Conservation (phyloP, 2,888 invertebrate genomes). For the Girardia tigrina region DNA sequence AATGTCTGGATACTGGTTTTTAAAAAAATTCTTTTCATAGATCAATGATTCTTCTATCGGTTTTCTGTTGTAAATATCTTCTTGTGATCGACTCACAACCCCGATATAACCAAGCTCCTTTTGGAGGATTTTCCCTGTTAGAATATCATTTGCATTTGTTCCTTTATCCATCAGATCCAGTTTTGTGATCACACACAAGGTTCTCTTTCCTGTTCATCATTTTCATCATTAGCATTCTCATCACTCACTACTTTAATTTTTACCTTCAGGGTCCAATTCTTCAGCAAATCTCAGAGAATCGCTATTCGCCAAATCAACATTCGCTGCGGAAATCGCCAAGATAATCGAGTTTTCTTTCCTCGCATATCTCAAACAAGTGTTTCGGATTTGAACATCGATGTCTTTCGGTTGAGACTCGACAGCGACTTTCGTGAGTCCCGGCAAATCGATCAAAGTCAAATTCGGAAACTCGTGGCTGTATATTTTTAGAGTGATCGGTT, state of each 20-base stretch:
- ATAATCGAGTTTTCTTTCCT: conserved; percentile 46
- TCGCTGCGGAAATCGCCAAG: conserved; percentile 49
- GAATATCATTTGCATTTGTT: conserved; percentile 93
- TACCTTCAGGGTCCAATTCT: conserved; percentile 67
- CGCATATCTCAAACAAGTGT: conserved; percentile 39
- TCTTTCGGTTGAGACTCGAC: conserved; percentile 39
- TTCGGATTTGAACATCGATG: conserved; percentile 38
- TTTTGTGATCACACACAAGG: conserved; percentile 92
- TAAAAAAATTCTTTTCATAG: conserved; percentile 83
- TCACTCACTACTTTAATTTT: conserved; percentile 52
- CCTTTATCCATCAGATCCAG: conserved; percentile 99
- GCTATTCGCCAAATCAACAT: conserved; percentile 42
- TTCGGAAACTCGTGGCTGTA: conserved; percentile 74
- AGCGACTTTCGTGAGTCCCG: conserved; percentile 38
- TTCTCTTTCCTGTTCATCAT: conserved; percentile 58
- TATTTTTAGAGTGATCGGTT: conserved; percentile 88
- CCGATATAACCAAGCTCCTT: conserved; percentile 97
- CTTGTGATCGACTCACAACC: conserved; percentile 92
- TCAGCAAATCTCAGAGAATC: conserved; percentile 82
- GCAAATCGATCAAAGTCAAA: conserved; percentile 39
- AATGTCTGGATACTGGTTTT: conserved; percentile 88
- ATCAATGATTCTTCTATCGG: conserved; percentile 65
- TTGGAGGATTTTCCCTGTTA: conserved; percentile 91
- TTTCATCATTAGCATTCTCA: too few species aligned
- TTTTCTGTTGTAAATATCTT: conserved; percentile 84